Evolutionary conservation across 2,113 vertebrate genomes (phyloP).

Genomic region (Hydrolagus affinis): DNA sequence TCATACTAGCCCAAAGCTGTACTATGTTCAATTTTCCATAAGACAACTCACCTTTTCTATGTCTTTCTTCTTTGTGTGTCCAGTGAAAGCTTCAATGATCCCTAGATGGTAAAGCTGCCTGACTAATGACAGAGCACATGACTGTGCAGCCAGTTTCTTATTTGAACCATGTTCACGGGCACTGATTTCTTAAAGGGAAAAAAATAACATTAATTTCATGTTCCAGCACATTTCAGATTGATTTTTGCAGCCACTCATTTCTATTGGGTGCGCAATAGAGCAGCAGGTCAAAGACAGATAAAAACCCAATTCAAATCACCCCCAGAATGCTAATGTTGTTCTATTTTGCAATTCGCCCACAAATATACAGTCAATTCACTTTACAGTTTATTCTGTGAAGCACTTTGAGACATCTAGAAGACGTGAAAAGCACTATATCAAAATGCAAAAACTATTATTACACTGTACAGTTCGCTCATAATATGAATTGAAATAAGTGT

Average conservation of each 20-base stretch:
- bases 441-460: too few relatives aligned
- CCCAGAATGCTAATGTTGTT: too few relatives aligned
- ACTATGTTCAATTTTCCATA: background rate
- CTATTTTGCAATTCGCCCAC: too few relatives aligned
- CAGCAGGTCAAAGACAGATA: background rate
- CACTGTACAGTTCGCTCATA: too few relatives aligned
- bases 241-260: background rate
- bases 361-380: too few relatives aligned
- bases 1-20: too few relatives aligned
- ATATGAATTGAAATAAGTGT: too few relatives aligned
- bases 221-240: background rate
- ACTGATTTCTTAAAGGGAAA: constrained; percentile 64
- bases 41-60: constrained; percentile 70
- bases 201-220: background rate
- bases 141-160: constrained; percentile 93
- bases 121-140: constrained; percentile 84
- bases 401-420: too few relatives aligned
- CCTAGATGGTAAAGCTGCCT: constrained; percentile 87
- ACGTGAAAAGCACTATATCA: too few relatives aligned
- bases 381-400: too few relatives aligned
- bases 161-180: constrained; percentile 90
- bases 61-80: constrained; percentile 85
- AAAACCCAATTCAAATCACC: background rate
- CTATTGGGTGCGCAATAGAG: background rate
- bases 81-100: constrained; percentile 79